phyloP scores from a whole-genome alignment of 1,140 invertebrate genomes.

The Meteorus sp. region DNA sequence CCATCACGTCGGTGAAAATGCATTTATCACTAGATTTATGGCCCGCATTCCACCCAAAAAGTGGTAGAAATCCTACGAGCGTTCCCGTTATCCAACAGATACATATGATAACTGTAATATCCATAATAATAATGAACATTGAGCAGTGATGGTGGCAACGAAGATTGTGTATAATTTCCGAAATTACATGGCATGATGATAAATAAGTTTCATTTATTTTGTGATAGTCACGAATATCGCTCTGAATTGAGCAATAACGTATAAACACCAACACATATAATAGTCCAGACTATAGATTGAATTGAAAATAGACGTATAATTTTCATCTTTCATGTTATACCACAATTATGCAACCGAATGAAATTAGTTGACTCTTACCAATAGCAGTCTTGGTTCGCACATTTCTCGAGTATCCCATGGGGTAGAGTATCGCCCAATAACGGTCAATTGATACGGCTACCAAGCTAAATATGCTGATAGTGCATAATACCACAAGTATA shows the following conservation, averaged over 20 bases:
- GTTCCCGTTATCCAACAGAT: constrained; percentile 82
- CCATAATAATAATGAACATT: no score
- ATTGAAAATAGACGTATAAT: no score
- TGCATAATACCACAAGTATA: constrained; percentile 83
- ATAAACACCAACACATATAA: no score
- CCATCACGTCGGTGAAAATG: constrained; percentile 84
- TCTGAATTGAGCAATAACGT: no score
- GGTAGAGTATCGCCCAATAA: constrained; percentile 89
- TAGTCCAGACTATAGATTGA: no score
- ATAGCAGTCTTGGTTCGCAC: constrained; percentile 82
- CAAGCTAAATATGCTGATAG: constrained; percentile 88
- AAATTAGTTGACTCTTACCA: constrained; percentile 64
- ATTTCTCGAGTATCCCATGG: constrained; percentile 86
- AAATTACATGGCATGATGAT: no score
- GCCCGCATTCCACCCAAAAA: constrained; percentile 82
- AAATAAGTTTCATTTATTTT: no score
- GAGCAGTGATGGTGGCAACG: no score
- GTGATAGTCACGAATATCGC: no score
- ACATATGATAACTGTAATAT: constrained; percentile 75
- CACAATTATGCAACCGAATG: no score
- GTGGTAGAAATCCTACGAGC: constrained; percentile 78
- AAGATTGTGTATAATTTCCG: no score
- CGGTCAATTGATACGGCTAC: constrained; percentile 89
- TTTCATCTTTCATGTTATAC: no score
- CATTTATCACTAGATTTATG: constrained; percentile 64